Conservation (phyloP, 30 jellyfish, hydroid and myxozoan genomes). For the Kudoa iwatai region DNA sequence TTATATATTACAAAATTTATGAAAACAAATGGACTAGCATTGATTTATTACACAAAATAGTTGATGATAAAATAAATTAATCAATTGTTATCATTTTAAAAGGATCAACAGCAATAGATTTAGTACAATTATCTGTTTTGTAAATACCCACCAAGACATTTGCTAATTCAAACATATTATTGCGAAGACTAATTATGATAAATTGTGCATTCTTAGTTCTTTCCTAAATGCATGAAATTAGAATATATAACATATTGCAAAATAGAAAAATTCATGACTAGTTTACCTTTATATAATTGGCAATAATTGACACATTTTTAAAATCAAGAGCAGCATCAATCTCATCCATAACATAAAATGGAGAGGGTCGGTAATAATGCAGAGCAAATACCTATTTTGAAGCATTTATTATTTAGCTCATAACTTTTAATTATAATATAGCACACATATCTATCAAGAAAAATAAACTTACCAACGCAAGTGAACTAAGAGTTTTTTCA, state of each 20-base stretch:
- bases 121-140: constrained; percentile 48
- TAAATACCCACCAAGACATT: constrained; percentile 56
- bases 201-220: constrained; percentile 63
- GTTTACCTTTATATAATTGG: constrained; percentile 37
- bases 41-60: too few relatives aligned
- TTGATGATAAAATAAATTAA: too few relatives aligned
- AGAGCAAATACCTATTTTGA: constrained; percentile 25
- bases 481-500: constrained; percentile 52
- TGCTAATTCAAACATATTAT: constrained; percentile 64
- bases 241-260: too few relatives aligned
- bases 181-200: constrained; percentile 36
- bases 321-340: constrained; percentile 74
- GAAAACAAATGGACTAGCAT: too few relatives aligned
- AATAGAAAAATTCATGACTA: too few relatives aligned
- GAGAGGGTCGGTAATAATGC: constrained; percentile 58
- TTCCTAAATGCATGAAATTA: constrained; percentile 15
- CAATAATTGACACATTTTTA: constrained; percentile 56
- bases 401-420: background rate
- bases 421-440: background rate
- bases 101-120: too few relatives aligned
- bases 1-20: too few relatives aligned
- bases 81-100: too few relatives aligned
- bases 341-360: constrained; percentile 69
- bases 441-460: background rate
- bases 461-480: constrained; percentile 21